A percentile compares a stretch with the other conserved stretches of the same genome.
Evolutionary conservation across 2,113 vertebrate genomes (phyloP).

Genomic region (Perccottus glenii): DNA sequence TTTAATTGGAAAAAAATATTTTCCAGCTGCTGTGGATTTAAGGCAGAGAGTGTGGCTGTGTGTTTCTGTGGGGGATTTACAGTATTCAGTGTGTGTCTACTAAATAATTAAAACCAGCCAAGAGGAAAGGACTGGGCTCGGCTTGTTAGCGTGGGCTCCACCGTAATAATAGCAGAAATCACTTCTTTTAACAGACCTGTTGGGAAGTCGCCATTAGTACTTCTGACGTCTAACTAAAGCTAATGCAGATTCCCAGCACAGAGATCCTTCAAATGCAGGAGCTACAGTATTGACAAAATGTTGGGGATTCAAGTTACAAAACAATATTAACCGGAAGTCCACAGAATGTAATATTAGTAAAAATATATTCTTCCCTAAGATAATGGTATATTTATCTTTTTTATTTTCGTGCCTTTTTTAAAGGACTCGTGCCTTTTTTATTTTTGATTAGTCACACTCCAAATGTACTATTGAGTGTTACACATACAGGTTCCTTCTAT

Average conservation of each 20-base stretch:
- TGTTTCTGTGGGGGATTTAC: slow-evolving; percentile 19
- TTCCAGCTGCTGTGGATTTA: slow-evolving; percentile 63
- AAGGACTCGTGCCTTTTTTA: slow-evolving; percentile 9
- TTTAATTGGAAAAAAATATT: slow-evolving; percentile 72
- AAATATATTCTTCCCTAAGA: too few species aligned
- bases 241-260: slow-evolving; percentile 37
- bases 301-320: slow-evolving; percentile 27
- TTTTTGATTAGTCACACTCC: background rate
- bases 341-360: too few species aligned
- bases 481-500: slow-evolving; percentile 20
- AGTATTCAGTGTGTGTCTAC: slow-evolving; percentile 33
- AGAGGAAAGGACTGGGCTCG: slow-evolving; percentile 48
- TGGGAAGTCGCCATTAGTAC: slow-evolving; percentile 39
- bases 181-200: slow-evolving; percentile 39
- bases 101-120: slow-evolving; percentile 62
- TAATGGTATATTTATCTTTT: too few species aligned
- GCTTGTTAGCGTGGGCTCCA: slow-evolving; percentile 36
- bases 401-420: too few species aligned
- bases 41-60: slow-evolving; percentile 16
- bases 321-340: background rate
- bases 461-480: slow-evolving; percentile 5
- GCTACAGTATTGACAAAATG: slow-evolving; percentile 57
- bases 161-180: slow-evolving; percentile 42
- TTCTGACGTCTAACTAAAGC: slow-evolving; percentile 46
- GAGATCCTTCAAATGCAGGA: slow-evolving; percentile 39